Evolutionary conservation across 37 sponge, comb jelly and placozoan genomes (phyloP).

Genomic region (Ephydatia muelleri): DNA sequence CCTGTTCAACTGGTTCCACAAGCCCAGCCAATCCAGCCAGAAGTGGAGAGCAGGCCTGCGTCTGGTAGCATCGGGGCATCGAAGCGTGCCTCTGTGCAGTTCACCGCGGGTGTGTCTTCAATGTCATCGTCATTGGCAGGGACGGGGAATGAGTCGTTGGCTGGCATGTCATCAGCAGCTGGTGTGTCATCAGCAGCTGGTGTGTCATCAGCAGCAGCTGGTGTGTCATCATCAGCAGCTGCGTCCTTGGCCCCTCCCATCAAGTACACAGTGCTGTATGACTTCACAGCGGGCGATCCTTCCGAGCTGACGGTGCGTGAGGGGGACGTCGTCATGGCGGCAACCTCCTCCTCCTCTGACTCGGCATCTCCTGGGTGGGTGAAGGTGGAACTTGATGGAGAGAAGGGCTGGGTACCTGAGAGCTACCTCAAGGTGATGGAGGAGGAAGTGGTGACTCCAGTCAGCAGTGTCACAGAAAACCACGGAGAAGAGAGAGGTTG

Average conservation of each 20-base stretch:
- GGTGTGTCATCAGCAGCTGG: too few relatives aligned
- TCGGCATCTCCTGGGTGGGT: slow-evolving; percentile 46
- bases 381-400: background rate
- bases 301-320: slow-evolving; percentile 67
- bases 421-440: slow-evolving; percentile 39
- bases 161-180: too few relatives aligned
- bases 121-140: too few relatives aligned
- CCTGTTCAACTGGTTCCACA: too few relatives aligned
- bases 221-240: background rate
- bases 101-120: too few relatives aligned
- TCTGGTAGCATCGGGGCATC: too few relatives aligned
- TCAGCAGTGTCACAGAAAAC: background rate
- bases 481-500: slow-evolving; percentile 9
- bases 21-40: too few relatives aligned
- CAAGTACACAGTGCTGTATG: slow-evolving; percentile 63
- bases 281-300: slow-evolving; percentile 56
- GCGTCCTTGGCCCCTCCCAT: background rate
- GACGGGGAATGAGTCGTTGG: too few relatives aligned
- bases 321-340: slow-evolving; percentile 62
- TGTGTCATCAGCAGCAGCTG: background rate
- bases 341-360: background rate
- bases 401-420: slow-evolving; percentile 54
- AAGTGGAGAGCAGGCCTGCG: too few relatives aligned
- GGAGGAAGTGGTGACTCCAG: background rate
- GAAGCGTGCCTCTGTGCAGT: too few relatives aligned